These are phyloP conservation scores for Mesorhabditis spiculigera DNA, from an alignment of 2,888 invertebrate genomes.

Conservation along the genomic window DNA sequence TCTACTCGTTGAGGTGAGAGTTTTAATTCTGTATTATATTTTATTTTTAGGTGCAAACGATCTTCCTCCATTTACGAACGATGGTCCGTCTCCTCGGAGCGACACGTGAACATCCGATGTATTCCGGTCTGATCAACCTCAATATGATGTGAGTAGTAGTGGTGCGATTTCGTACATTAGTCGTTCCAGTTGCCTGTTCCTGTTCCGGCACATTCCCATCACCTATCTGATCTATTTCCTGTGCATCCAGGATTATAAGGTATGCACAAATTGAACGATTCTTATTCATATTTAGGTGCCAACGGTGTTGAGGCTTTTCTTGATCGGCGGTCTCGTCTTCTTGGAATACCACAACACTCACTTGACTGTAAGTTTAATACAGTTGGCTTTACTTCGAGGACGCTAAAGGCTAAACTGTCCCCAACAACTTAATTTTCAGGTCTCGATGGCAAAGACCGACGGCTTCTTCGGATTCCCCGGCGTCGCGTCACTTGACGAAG, in stretches of 20 bases:
- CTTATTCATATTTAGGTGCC: slow-evolving; percentile 19
- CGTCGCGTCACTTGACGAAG: slow-evolving; percentile 32
- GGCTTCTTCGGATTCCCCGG: slow-evolving; percentile 42
- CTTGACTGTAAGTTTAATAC: slow-evolving; percentile 30
- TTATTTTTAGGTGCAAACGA: slow-evolving; percentile 31
- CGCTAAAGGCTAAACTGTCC: neutral
- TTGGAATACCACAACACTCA: slow-evolving; percentile 43
- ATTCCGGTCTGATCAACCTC: slow-evolving; percentile 34
- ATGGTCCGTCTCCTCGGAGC: slow-evolving; percentile 33
- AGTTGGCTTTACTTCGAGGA: neutral
- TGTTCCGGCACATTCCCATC: slow-evolving; percentile 41
- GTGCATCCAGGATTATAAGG: slow-evolving; percentile 28
- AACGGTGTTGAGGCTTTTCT: slow-evolving; percentile 25
- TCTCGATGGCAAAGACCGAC: slow-evolving; percentile 38
- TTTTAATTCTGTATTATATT: neutral
- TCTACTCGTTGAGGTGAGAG: slow-evolving; percentile 35
- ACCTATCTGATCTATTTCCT: slow-evolving; percentile 35
- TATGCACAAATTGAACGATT: neutral
- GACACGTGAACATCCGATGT: slow-evolving; percentile 20
- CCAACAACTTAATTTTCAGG: slow-evolving; percentile 13
- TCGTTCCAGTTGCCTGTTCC: slow-evolving; percentile 23
- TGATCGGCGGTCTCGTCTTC: slow-evolving; percentile 35
- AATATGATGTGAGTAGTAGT: slow-evolving; percentile 22
- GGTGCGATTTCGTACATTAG: neutral
- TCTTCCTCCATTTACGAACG: slow-evolving; percentile 38